phyloP scores from a whole-genome alignment of 2,888 invertebrate genomes.

The Therioaphis trifolii region DNA sequence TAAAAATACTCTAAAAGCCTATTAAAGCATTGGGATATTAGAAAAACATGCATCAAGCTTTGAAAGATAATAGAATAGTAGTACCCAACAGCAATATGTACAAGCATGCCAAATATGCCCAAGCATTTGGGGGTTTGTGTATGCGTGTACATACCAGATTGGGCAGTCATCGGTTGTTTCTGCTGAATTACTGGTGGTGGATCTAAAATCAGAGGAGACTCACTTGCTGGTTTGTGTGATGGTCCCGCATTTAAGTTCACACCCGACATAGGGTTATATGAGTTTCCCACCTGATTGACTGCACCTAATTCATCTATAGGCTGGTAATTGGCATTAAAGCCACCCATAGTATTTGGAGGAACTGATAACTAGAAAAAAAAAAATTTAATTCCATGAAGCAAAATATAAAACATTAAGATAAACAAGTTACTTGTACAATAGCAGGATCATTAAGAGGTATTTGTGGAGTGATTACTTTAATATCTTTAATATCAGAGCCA shows the following conservation, averaged over 20 bases:
- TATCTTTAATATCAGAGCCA: constrained; percentile 98
- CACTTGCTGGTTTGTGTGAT: constrained; percentile 61
- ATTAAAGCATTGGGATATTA: constrained; percentile 11
- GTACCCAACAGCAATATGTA: constrained; percentile 61
- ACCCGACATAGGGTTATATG: constrained; percentile 63
- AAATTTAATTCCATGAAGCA: not conserved
- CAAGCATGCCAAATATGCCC: constrained; percentile 58
- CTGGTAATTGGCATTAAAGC: constrained; percentile 54
- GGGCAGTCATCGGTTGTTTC: constrained; percentile 58
- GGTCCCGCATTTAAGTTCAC: constrained; percentile 60
- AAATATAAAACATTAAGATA: not conserved
- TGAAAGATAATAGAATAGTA: constrained; percentile 36
- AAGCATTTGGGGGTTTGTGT: constrained; percentile 57
- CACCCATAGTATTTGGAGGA: constrained; percentile 55
- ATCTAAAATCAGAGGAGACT: constrained; percentile 59
- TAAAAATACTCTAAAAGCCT: constrained; percentile 5
- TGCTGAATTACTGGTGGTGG: constrained; percentile 55
- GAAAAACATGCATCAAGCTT: constrained; percentile 27
- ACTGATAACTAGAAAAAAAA: constrained; percentile 44
- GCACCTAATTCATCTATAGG: constrained; percentile 54
- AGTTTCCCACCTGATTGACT: constrained; percentile 55
- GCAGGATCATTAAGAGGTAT: constrained; percentile 96
- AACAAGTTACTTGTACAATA: constrained; percentile 80
- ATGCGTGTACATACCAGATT: constrained; percentile 62
- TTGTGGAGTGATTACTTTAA: constrained; percentile 90